phyloP scores from a whole-genome alignment of 2,797 vertebrate genomes.

The Lepidocolaptes lacrymiger region DNA sequence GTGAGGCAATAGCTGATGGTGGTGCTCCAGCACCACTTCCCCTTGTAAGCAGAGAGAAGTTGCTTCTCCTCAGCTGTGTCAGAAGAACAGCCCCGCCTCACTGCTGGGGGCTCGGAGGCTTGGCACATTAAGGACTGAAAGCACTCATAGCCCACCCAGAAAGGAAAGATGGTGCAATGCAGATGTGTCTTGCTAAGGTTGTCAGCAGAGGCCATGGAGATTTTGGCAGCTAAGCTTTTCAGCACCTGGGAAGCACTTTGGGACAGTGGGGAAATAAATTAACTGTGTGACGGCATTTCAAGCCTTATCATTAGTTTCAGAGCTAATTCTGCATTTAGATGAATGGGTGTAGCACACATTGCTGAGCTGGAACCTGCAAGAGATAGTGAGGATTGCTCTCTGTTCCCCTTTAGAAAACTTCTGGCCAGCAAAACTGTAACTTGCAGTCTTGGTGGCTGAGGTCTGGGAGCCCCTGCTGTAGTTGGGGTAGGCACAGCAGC shows the following conservation, averaged over 20 bases:
- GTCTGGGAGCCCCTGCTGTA: not conserved
- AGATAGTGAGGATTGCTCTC: not conserved
- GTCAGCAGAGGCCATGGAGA: slow-evolving; percentile 11
- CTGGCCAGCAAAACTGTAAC: not conserved
- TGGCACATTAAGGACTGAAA: not conserved
- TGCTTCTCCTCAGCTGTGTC: not conserved
- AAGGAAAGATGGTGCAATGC: not conserved
- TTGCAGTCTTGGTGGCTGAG: not conserved
- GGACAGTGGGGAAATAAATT: slow-evolving; percentile 24
- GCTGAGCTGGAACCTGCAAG: not conserved
- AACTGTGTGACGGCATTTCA: slow-evolving; percentile 19
- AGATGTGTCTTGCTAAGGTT: not conserved
- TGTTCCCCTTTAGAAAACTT: not conserved
- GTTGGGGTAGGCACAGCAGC: not conserved
- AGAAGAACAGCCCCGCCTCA: not conserved
- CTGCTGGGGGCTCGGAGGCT: not conserved
- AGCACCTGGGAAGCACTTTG: slow-evolving; percentile 41
- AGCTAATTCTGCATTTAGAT: slow-evolving; percentile 54
- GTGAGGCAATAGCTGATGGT: not conserved
- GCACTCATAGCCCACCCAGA: not conserved
- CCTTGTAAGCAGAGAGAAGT: not conserved
- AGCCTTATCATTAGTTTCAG: slow-evolving; percentile 54
- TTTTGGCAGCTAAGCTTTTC: slow-evolving; percentile 37
- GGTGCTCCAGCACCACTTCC: not conserved
- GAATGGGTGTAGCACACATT: slow-evolving; percentile 25